Percentiles rank a stretch among this genome's conserved stretches.
These are phyloP conservation scores for Triplophysa yarkandensis DNA, from an alignment of 2,797 vertebrate genomes.

Conservation along the genomic window DNA sequence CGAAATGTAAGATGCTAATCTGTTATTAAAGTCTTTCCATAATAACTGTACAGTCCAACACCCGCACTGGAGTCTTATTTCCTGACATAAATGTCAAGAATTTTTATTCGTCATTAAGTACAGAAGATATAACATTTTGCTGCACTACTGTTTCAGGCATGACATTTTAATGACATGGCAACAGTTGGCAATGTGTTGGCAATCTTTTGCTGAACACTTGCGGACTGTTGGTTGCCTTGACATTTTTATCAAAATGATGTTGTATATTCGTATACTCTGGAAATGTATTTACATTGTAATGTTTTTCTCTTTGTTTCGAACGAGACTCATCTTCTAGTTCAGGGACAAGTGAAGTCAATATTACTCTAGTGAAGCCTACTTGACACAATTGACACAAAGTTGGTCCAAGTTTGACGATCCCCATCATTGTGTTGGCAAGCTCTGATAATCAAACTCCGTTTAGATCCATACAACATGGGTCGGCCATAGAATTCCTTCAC, in stretches of 20 bases:
- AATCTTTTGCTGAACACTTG: too few species aligned
- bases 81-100: slow-evolving; percentile 65
- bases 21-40: slow-evolving; percentile 57
- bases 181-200: too few species aligned
- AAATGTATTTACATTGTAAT: too few species aligned
- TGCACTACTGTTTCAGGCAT: too few species aligned
- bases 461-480: slow-evolving; percentile 58
- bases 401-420: slow-evolving; percentile 44
- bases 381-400: slow-evolving; percentile 26
- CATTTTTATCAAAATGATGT: too few species aligned
- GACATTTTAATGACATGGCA: not conserved
- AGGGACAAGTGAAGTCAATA: slow-evolving; percentile 20
- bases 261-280: too few species aligned
- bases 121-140: slow-evolving; percentile 57
- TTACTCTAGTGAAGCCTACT: slow-evolving; percentile 16
- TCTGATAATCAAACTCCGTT: slow-evolving; percentile 57
- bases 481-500: slow-evolving; percentile 44
- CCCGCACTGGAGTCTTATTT: slow-evolving; percentile 36
- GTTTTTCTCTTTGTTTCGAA: too few species aligned
- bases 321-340: not conserved
- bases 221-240: too few species aligned
- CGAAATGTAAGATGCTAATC: slow-evolving; percentile 54
- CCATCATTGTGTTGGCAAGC: slow-evolving; percentile 37
- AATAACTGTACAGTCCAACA: slow-evolving; percentile 49
- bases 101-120: slow-evolving; percentile 50